These are phyloP conservation scores for Cistogaster globosa DNA, from an alignment of 2,888 invertebrate genomes.

Conservation along the genomic window DNA sequence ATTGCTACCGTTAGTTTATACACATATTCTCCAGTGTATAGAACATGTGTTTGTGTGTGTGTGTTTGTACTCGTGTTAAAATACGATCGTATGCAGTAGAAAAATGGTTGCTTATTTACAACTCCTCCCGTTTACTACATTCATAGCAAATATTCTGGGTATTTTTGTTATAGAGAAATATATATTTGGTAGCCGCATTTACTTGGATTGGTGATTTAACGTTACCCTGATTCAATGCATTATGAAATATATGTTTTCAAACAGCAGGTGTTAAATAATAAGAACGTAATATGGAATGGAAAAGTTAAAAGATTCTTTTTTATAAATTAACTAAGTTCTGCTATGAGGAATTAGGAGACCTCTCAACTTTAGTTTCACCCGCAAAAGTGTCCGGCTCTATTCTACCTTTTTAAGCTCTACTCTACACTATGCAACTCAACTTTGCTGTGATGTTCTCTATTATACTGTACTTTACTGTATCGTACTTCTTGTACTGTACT, in stretches of 20 bases:
- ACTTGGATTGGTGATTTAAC: slow-evolving; percentile 77
- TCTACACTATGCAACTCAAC: not conserved
- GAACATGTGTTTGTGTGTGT: not conserved
- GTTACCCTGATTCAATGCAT: slow-evolving; percentile 66
- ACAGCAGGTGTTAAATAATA: slow-evolving; percentile 7
- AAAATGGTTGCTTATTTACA: slow-evolving; percentile 49
- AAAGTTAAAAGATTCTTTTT: not conserved
- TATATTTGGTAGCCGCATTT: slow-evolving; percentile 62
- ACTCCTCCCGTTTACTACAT: slow-evolving; percentile 14
- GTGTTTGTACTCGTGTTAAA: not conserved
- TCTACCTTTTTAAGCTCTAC: too few relatives aligned
- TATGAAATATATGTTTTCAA: slow-evolving; percentile 12
- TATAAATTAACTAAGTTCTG: too few relatives aligned
- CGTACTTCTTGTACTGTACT: not conserved
- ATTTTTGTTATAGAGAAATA: not conserved
- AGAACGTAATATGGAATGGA: not conserved
- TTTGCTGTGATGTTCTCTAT: not conserved
- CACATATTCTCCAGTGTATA: slow-evolving; percentile 66
- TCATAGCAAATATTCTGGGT: slow-evolving; percentile 30
- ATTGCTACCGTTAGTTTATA: slow-evolving; percentile 78
- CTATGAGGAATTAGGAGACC: too few relatives aligned
- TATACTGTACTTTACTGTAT: not conserved
- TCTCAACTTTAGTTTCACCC: too few relatives aligned
- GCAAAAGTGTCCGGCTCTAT: too few relatives aligned
- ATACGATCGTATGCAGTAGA: slow-evolving; percentile 13